A percentile compares a stretch with the other conserved stretches of the same genome.
Conservation (phyloP, 2,888 invertebrate genomes). For the Scrobipalpa costella region DNA sequence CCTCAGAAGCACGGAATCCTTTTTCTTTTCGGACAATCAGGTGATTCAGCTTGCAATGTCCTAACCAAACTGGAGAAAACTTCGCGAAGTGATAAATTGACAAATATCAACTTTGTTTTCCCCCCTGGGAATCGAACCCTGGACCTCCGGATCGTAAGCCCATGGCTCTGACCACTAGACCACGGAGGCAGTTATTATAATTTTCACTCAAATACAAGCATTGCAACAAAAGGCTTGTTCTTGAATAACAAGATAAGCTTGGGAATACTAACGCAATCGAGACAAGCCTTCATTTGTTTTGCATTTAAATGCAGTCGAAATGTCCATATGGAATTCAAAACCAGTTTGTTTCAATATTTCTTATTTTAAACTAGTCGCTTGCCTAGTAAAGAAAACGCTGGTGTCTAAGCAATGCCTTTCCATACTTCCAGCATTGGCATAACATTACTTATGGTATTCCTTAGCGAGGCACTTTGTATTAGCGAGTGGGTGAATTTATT, state of each 20-base stretch:
- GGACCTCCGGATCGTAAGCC: too few relatives aligned
- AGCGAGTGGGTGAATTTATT: slow-evolving; percentile 9
- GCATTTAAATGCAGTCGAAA: not conserved
- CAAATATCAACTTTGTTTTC: too few relatives aligned
- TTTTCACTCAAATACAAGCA: not conserved
- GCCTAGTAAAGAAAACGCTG: slow-evolving; percentile 3
- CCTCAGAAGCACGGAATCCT: too few relatives aligned
- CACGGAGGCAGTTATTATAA: not conserved
- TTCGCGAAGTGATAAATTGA: too few relatives aligned
- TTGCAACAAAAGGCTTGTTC: not conserved
- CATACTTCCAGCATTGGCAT: slow-evolving; percentile 4
- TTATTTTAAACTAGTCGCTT: slow-evolving; percentile 11
- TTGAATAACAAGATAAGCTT: slow-evolving; percentile 1
- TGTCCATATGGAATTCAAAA: not conserved
- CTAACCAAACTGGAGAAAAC: too few relatives aligned
- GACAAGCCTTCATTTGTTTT: slow-evolving; percentile 12
- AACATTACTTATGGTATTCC: slow-evolving; percentile 4
- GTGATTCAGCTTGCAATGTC: too few relatives aligned
- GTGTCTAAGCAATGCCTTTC: slow-evolving; percentile 5
- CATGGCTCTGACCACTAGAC: too few relatives aligned
- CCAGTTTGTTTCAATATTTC: slow-evolving; percentile 13
- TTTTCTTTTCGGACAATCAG: too few relatives aligned
- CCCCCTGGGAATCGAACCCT: too few relatives aligned
- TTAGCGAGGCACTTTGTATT: not conserved
- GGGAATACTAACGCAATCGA: not conserved